Evolutionary conservation across 2,888 invertebrate genomes (phyloP).

Genomic region (Endotricha flammealis): DNA sequence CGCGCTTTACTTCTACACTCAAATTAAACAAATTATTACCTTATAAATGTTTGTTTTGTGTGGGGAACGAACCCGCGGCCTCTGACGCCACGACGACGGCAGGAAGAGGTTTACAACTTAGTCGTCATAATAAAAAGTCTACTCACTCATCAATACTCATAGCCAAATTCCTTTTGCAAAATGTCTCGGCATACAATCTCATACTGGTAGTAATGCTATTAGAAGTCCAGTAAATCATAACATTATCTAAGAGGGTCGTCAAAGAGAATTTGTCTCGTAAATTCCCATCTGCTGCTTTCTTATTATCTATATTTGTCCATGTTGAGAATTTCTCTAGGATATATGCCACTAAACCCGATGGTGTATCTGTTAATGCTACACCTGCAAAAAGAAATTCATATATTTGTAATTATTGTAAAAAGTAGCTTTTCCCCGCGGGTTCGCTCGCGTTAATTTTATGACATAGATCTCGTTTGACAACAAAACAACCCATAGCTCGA

Average conservation of each 20-base stretch:
- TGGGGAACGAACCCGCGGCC: too few species aligned
- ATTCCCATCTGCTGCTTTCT: constrained; percentile 80
- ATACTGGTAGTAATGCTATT: constrained; percentile 68
- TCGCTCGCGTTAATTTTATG: too few species aligned
- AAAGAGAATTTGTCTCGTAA: constrained; percentile 65
- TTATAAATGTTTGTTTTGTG: too few species aligned
- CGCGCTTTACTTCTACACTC: too few species aligned
- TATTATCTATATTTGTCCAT: constrained; percentile 80
- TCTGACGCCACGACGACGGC: too few species aligned
- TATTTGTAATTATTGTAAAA: too few species aligned
- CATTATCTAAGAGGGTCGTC: constrained; percentile 68
- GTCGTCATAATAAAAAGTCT: neutral
- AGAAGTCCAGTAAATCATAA: constrained; percentile 77
- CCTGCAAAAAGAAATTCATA: constrained; percentile 60
- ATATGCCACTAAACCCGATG: constrained; percentile 92
- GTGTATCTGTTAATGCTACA: constrained; percentile 84
- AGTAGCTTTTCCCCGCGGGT: too few species aligned
- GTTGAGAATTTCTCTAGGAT: constrained; percentile 91
- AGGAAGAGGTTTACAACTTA: too few species aligned
- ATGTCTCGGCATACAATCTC: constrained; percentile 80
- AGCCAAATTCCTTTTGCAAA: constrained; percentile 38
- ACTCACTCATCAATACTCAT: constrained; percentile 49
- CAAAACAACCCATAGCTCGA: too few species aligned
- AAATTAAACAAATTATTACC: neutral
- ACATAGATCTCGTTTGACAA: too few species aligned